phyloP scores from a whole-genome alignment of 1,140 invertebrate genomes.

The Ganaspis sp. region DNA sequence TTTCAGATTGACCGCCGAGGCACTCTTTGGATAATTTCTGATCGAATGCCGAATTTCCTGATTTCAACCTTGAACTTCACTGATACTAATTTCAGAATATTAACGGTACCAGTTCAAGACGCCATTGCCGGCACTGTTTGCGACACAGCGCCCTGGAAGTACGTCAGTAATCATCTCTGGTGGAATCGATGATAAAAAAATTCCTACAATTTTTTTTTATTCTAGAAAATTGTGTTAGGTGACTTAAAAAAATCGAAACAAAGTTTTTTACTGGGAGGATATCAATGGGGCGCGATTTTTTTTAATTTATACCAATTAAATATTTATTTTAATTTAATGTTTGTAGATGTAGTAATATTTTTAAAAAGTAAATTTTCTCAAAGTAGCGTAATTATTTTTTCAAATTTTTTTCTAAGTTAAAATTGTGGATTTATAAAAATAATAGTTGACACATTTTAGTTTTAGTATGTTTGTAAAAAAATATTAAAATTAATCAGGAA shows the following conservation, averaged over 20 bases:
- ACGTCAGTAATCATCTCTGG: conserved; percentile 59
- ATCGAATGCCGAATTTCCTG: conserved; percentile 87
- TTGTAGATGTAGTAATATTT: too few relatives aligned
- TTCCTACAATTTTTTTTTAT: background rate
- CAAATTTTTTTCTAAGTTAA: too few relatives aligned
- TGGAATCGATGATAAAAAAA: conserved; percentile 49
- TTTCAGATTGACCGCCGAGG: conserved; percentile 63
- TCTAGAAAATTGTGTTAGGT: background rate
- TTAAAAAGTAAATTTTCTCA: too few relatives aligned
- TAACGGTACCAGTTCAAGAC: conserved; percentile 80
- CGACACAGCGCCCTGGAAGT: conserved; percentile 72
- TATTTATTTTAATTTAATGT: too few relatives aligned
- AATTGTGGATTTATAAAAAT: too few relatives aligned
- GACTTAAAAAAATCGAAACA: background rate
- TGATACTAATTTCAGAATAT: conserved; percentile 87
- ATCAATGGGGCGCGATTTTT: too few relatives aligned
- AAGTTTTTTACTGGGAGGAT: too few relatives aligned
- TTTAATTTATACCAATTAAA: too few relatives aligned
- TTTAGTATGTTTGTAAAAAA: too few relatives aligned
- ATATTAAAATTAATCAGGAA: too few relatives aligned
- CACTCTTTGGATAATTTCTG: conserved; percentile 85
- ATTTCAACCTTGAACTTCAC: conserved; percentile 83
- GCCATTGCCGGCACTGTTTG: conserved; percentile 85
- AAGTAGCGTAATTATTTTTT: too few relatives aligned
- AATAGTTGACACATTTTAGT: too few relatives aligned